Base-by-base conservation (phyloP, 2,888 invertebrate genomes). In the Mesorhabditis sp. region DNA sequence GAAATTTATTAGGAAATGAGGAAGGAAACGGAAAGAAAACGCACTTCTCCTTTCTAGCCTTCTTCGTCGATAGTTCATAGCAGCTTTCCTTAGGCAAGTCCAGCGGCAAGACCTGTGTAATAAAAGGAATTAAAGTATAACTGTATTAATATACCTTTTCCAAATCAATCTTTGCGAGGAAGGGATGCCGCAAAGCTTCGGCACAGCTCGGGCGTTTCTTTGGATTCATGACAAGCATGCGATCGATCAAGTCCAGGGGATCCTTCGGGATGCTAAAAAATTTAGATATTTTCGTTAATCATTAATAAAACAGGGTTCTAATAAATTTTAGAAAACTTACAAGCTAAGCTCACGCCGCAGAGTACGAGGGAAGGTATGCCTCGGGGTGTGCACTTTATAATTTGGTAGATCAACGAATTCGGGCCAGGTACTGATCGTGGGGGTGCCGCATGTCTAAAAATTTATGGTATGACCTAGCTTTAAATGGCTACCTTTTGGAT, bases 341-440 rank as follows among this genome's bases (percentile, higher is more conserved):
- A 67, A 67, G 58, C 13, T 28, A 67, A 67, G 45, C 41, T 28
- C 10, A 62, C 7, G 28, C 45, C 15, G 7, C 62, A 15, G 4
- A 50, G 7, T 50, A 13, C 58, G 7, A 13, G 58, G 58, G n/a
- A 13, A n/a, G 10, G n/a, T n/a, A 10, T n/a, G 58, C 58, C n/a
- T 50, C n/a, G 58, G 10, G n/a, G n/a, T 50, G n/a, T 13, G n/a
- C 7, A n/a, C n/a, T 13, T 10, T 10, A n/a, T 50, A 50, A 10
- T 13, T 10, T 0, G 58, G 58, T n/a, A 66, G 13, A 66, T 43
- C 10, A 10, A 10, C 41, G 7, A 70, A 66, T 5, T 44, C 90
- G 5, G 97, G 96, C 97, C 97, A 97, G 63, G 93, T 94, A 63
- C 93, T 93, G 0, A 96, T 95, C 58, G 92, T 91, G 0, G 97